Base-by-base conservation (phyloP, 2,888 invertebrate genomes). In the Tipula unca region DNA sequence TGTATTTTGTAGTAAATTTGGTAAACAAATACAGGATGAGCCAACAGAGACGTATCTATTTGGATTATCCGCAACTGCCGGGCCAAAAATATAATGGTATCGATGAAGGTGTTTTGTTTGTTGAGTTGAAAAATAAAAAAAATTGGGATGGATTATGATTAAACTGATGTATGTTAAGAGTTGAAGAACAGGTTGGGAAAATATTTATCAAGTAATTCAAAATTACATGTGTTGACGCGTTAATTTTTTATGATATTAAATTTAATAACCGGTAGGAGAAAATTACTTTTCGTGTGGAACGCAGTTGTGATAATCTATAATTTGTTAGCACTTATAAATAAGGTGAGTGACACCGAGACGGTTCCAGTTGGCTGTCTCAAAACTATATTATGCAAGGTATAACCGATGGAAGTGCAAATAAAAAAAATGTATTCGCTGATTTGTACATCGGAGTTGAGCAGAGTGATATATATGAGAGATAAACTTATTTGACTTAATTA, bases 111-210 rank as follows among this genome's bases (percentile, higher is more conserved):
- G n/a, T n/a, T n/a, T n/a, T n/a, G n/a, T n/a, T n/a, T n/a, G n/a
- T n/a, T n/a, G n/a, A n/a, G n/a, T n/a, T n/a, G n/a, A n/a, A n/a
- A n/a, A n/a, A n/a, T n/a, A n/a, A n/a, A n/a, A n/a, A n/a, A n/a
- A n/a, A n/a, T n/a, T n/a, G n/a, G n/a, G 69, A 69, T 69, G 69
- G 69, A 69, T 69, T 69, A 69, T 69, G 69, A 69, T 69, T 25
- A 69, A 69, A 69, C 25, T 69, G 6, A n/a, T n/a, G n/a, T n/a
- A n/a, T n/a, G n/a, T n/a, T n/a, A n/a, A n/a, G n/a, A 69, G 20
- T 20, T 42, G 25, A 69, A 25, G 69, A 69, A 69, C 69, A 69
- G 69, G 69, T 69, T 69, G 25, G 69, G 25, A 69, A 69, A 69
- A 69, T 25, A 69, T 69, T 6, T 32, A 32, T 32, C 5, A 25